Percentiles rank a stretch among this genome's conserved stretches.
phyloP scores from a whole-genome alignment of 92 coral and sea anemone species.

The Phenganax marumi region DNA sequence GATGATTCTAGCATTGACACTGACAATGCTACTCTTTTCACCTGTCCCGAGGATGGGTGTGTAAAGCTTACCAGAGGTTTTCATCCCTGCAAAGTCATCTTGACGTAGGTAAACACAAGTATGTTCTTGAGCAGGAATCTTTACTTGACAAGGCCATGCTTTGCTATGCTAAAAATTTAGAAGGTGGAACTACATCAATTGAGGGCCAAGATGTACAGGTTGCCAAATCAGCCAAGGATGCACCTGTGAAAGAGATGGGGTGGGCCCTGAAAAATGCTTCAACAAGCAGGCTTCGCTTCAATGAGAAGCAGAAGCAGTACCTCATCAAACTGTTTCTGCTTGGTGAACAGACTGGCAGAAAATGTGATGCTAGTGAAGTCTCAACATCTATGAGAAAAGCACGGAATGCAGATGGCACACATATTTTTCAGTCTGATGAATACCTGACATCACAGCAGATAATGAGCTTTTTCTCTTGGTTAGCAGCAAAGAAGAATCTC shows the following conservation, averaged over 20 bases:
- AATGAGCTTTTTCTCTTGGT: constrained; percentile 47
- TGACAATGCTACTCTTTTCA: constrained; percentile 34
- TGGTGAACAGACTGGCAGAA: too few relatives aligned
- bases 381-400: too few relatives aligned
- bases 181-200: too few relatives aligned
- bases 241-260: constrained; percentile 39
- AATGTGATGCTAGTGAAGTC: too few relatives aligned
- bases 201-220: constrained; percentile 8
- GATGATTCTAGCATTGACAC: not conserved
- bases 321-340: too few relatives aligned
- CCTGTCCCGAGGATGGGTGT: constrained; percentile 56
- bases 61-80: constrained; percentile 43
- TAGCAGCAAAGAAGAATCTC: constrained; percentile 44
- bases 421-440: not conserved
- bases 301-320: too few relatives aligned
- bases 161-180: too few relatives aligned
- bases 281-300: constrained; percentile 29
- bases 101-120: too few relatives aligned
- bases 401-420: too few relatives aligned
- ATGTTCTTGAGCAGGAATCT: too few relatives aligned
- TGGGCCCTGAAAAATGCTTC: constrained; percentile 47
- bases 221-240: not conserved
- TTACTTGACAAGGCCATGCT: too few relatives aligned
- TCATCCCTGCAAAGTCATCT: too few relatives aligned
- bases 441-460: not conserved